A percentile compares a stretch with the other conserved stretches of the same genome.
These are phyloP conservation scores for Aphaenogaster rudis DNA, from an alignment of 1,140 invertebrate species.

Conservation along the genomic window DNA sequence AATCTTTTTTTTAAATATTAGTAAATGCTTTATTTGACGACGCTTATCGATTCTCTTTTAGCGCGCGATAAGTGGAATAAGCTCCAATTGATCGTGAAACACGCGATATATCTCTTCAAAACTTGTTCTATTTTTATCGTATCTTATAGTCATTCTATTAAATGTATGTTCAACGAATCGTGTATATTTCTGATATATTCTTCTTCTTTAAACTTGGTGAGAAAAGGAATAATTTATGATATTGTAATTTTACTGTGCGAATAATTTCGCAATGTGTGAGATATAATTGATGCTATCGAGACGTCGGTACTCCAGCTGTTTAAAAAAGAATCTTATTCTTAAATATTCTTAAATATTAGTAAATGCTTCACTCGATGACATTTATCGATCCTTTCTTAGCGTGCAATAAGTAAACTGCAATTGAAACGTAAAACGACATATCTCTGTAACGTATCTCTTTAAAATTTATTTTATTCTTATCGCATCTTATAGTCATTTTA, in stretches of 20 bases:
- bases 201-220: neutral
- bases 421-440: neutral
- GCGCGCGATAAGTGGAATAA: neutral
- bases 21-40: neutral
- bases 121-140: neutral
- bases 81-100: neutral
- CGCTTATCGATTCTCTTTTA: constrained; percentile 17
- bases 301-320: neutral
- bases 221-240: neutral
- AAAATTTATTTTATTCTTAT: neutral
- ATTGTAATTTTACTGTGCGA: neutral
- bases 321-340: neutral
- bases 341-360: neutral
- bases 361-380: neutral
- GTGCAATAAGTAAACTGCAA: neutral
- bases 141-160: neutral
- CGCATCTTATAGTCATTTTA: neutral
- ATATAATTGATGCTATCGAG: neutral
- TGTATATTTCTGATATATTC: neutral
- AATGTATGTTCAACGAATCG: neutral
- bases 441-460: neutral
- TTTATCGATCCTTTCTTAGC: constrained; percentile 7
- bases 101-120: neutral
- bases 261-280: neutral
- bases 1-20: neutral